These are phyloP conservation scores for Peromyscus attwateri DNA, from an alignment of 2,797 vertebrate species.

Conservation along the genomic window DNA sequence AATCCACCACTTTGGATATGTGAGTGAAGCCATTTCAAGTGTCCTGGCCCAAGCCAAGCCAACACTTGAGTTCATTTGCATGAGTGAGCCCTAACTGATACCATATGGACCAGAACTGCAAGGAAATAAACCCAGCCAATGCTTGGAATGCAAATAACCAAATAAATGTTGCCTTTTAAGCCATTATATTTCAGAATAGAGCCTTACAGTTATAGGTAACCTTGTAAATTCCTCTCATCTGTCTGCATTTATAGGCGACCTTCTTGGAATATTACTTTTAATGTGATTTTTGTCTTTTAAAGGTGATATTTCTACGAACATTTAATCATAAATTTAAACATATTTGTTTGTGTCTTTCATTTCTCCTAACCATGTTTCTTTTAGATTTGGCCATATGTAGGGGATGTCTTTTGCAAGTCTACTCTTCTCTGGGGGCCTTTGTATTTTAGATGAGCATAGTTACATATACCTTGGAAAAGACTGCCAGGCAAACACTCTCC, in stretches of 20 bases:
- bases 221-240: background rate
- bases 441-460: background rate
- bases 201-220: background rate
- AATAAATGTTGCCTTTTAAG: constrained; percentile 51
- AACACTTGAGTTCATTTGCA: background rate
- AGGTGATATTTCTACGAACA: background rate
- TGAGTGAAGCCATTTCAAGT: constrained; percentile 25
- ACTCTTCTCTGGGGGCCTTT: background rate
- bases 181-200: background rate
- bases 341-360: background rate
- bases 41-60: background rate
- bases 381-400: background rate
- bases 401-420: background rate
- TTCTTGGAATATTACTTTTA: background rate
- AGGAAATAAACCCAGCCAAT: background rate
- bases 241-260: background rate
- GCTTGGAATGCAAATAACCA: background rate
- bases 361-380: background rate
- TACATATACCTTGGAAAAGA: background rate
- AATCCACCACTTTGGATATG: background rate
- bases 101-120: background rate
- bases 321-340: background rate
- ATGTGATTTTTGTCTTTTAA: background rate
- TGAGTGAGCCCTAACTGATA: background rate
- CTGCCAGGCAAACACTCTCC: background rate